phyloP scores from a whole-genome alignment of 2,113 vertebrate species.

The Arenaria interpres region DNA sequence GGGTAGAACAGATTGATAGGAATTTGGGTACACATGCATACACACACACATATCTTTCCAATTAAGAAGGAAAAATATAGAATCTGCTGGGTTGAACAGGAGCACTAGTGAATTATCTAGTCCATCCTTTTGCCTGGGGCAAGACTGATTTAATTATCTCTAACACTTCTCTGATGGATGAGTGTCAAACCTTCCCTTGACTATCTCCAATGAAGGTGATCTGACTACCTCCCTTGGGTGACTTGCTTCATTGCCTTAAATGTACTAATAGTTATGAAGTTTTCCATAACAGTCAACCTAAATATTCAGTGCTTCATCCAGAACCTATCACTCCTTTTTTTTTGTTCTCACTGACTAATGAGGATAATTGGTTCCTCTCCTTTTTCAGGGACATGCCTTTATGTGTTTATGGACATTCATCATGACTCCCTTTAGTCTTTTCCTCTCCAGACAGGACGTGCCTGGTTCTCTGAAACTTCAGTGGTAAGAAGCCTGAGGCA shows the following conservation, averaged over 20 bases:
- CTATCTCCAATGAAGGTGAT: slow-evolving; percentile 65
- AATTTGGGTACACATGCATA: neutral
- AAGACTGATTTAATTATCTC: slow-evolving; percentile 66
- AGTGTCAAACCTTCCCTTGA: slow-evolving; percentile 59
- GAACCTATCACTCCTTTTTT: neutral
- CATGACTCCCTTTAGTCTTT: slow-evolving; percentile 60
- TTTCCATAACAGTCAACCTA: slow-evolving; percentile 50
- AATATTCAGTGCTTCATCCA: slow-evolving; percentile 49
- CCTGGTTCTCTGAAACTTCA: slow-evolving; percentile 29
- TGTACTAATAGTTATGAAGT: slow-evolving; percentile 45
- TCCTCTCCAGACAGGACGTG: slow-evolving; percentile 52
- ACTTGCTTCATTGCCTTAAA: slow-evolving; percentile 57
- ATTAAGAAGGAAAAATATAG: slow-evolving; percentile 51
- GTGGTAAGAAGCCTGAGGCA: slow-evolving; percentile 19
- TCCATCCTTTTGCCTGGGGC: slow-evolving; percentile 51
- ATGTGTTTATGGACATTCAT: slow-evolving; percentile 56
- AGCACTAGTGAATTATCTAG: slow-evolving; percentile 50
- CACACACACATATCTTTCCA: neutral
- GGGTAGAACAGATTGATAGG: neutral
- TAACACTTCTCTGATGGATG: slow-evolving; percentile 59
- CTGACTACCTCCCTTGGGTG: slow-evolving; percentile 55
- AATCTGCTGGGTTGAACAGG: slow-evolving; percentile 44
- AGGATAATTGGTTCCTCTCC: slow-evolving; percentile 63
- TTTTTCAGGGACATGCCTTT: slow-evolving; percentile 53
- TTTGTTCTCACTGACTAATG: slow-evolving; percentile 40